A percentile compares a stretch with the other conserved stretches of the same genome.
phyloP scores from a whole-genome alignment of 2,797 vertebrate genomes.

The Leptoclinus maculatus region DNA sequence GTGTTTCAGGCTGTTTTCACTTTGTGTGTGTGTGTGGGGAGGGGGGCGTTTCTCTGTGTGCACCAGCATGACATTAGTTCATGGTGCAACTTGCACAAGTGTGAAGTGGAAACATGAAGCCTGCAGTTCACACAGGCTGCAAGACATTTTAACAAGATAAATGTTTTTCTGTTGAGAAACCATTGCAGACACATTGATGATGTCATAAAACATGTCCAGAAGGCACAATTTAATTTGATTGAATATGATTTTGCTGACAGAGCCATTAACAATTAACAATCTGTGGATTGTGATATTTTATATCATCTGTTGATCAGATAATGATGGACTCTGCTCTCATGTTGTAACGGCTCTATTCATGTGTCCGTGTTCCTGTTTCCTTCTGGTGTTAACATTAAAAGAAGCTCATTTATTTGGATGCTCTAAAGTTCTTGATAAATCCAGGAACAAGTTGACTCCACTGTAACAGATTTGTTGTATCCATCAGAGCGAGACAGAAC shows the following conservation, averaged over 20 bases:
- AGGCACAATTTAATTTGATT: not conserved
- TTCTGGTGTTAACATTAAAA: not conserved
- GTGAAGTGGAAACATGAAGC: not conserved
- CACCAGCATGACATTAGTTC: no score
- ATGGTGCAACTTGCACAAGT: no score
- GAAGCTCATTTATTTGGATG: not conserved
- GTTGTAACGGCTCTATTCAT: not conserved
- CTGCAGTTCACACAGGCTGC: not conserved
- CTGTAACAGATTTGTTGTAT: not conserved
- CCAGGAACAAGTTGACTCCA: not conserved
- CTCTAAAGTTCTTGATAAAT: not conserved
- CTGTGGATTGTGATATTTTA: constrained; percentile 4
- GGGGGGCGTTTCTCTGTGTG: no score
- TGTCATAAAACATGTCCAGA: not conserved
- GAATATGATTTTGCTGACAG: not conserved
- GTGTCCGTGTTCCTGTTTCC: not conserved
- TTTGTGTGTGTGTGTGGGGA: no score
- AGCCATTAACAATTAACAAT: not conserved
- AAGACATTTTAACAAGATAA: not conserved
- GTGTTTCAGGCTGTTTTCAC: not conserved
- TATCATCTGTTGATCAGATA: not conserved
- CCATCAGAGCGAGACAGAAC: constrained; percentile 10
- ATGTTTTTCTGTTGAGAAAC: not conserved
- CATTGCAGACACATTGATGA: not conserved
- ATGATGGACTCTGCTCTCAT: not conserved